These are phyloP conservation scores for Hirtodrosophila duncani DNA, from an alignment of 2,888 invertebrate genomes.

Conservation along the genomic window DNA sequence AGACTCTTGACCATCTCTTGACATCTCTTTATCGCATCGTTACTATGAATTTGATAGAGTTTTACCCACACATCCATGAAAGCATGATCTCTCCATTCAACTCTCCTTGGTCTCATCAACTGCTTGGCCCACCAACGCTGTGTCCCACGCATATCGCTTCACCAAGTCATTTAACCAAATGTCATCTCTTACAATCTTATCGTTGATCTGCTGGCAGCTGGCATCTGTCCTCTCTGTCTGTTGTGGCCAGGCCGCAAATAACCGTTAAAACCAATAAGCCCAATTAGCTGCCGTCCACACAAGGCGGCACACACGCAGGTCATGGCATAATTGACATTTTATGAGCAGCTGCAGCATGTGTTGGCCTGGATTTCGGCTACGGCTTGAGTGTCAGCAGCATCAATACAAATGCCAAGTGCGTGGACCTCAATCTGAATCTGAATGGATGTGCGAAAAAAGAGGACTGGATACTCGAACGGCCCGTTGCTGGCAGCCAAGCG, in stretches of 20 bases:
- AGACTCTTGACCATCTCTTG: too few species aligned
- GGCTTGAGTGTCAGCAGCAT: conserved; percentile 64
- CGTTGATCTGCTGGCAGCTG: conserved; percentile 21
- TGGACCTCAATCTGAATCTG: conserved; percentile 38
- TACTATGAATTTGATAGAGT: too few species aligned
- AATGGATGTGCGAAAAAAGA: conserved; percentile 50
- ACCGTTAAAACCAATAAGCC: conserved; percentile 64
- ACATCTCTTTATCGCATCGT: too few species aligned
- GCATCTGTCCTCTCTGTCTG: conserved; percentile 48
- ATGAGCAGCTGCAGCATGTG: conserved; percentile 55
- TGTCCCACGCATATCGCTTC: conserved; percentile 63
- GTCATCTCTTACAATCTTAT: not conserved
- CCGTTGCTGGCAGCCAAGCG: not conserved
- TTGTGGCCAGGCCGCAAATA: conserved; percentile 29
- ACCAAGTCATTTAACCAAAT: conserved; percentile 1
- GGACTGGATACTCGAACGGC: conserved; percentile 14
- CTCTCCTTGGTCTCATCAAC: conserved; percentile 1
- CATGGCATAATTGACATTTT: conserved; percentile 56
- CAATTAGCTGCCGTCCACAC: conserved; percentile 59
- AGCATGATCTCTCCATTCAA: too few species aligned
- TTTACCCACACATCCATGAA: too few species aligned
- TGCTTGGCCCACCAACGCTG: conserved; percentile 32
- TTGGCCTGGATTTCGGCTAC: conserved; percentile 11
- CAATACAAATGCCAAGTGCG: conserved; percentile 49
- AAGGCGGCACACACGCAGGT: conserved; percentile 11